Percentiles rank a stretch among this genome's conserved stretches.
Conservation (phyloP, 2,888 invertebrate genomes). For the Arge pagana region DNA sequence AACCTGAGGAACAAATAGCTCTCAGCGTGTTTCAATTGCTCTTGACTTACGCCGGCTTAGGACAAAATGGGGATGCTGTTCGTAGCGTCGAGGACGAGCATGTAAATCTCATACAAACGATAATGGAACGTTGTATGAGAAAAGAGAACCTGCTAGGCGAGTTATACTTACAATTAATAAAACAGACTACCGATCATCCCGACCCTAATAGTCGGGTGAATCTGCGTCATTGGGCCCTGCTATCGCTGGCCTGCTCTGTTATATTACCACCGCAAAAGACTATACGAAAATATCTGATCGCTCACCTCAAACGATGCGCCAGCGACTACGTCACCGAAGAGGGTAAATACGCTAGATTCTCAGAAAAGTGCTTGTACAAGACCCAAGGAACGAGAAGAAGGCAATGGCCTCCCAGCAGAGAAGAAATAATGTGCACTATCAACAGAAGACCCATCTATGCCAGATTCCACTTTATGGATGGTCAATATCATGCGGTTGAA, state of each 20-base stretch:
- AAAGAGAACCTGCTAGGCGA: constrained; percentile 88
- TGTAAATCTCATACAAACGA: constrained; percentile 83
- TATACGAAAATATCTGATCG: constrained; percentile 82
- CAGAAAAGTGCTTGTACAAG: constrained; percentile 81
- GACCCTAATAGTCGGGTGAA: constrained; percentile 88
- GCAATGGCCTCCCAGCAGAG: constrained; percentile 88
- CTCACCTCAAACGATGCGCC: constrained; percentile 87
- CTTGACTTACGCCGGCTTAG: constrained; percentile 85
- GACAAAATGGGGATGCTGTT: constrained; percentile 71
- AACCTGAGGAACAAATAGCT: constrained; percentile 84
- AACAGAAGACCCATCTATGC: constrained; percentile 90
- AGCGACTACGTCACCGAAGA: constrained; percentile 89
- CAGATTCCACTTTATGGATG: constrained; percentile 90
- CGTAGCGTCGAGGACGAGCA: constrained; percentile 83
- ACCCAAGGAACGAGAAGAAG: constrained; percentile 78
- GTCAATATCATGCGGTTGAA: constrained; percentile 92
- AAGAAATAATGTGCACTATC: constrained; percentile 91
- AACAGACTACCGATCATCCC: constrained; percentile 91
- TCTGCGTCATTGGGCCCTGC: constrained; percentile 88
- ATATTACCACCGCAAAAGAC: constrained; percentile 86
- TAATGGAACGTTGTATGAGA: constrained; percentile 89
- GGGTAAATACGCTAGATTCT: constrained; percentile 91
- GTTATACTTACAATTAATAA: constrained; percentile 88
- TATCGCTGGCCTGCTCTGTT: constrained; percentile 79
- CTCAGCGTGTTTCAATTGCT: constrained; percentile 88